Percentiles rank a stretch among this genome's conserved stretches.
Conservation (phyloP, 2,113 vertebrate species). For the Macquaria ambigua region DNA sequence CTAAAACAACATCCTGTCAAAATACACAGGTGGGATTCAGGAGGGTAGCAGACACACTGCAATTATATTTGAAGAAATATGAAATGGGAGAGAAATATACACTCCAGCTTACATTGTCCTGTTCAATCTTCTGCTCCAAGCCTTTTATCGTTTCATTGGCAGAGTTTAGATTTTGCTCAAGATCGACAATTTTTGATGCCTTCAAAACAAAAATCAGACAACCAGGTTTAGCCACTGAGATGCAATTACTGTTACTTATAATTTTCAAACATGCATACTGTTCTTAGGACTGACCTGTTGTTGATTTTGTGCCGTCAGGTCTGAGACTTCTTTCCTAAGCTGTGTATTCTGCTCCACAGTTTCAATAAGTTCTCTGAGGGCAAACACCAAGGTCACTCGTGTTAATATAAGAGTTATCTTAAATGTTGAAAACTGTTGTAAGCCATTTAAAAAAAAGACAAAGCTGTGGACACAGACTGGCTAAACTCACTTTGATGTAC, state of each 20-base stretch:
- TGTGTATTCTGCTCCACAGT: slow-evolving; percentile 85
- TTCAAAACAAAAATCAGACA: slow-evolving; percentile 62
- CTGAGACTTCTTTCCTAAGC: slow-evolving; percentile 87
- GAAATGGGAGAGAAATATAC: background rate
- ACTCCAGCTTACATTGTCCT: slow-evolving; percentile 87
- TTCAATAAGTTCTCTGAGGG: slow-evolving; percentile 88
- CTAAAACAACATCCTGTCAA: slow-evolving; percentile 88
- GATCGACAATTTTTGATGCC: slow-evolving; percentile 82
- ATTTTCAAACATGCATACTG: background rate
- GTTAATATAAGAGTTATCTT: slow-evolving; percentile 3
- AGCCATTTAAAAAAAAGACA: background rate
- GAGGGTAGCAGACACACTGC: slow-evolving; percentile 12
- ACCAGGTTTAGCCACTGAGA: background rate
- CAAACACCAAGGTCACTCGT: background rate
- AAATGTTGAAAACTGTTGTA: background rate
- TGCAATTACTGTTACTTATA: background rate
- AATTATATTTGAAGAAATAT: background rate
- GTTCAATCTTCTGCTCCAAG: slow-evolving; percentile 88
- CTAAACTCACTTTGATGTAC: slow-evolving; percentile 90
- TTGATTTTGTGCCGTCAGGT: slow-evolving; percentile 82
- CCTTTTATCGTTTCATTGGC: slow-evolving; percentile 80
- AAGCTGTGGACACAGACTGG: background rate
- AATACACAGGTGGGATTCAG: slow-evolving; percentile 30
- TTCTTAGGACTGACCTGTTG: slow-evolving; percentile 86
- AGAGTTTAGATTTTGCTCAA: slow-evolving; percentile 84